These are phyloP conservation scores for Myotis myotis DNA, from an alignment of 2,797 vertebrate species.

Conservation along the genomic window DNA sequence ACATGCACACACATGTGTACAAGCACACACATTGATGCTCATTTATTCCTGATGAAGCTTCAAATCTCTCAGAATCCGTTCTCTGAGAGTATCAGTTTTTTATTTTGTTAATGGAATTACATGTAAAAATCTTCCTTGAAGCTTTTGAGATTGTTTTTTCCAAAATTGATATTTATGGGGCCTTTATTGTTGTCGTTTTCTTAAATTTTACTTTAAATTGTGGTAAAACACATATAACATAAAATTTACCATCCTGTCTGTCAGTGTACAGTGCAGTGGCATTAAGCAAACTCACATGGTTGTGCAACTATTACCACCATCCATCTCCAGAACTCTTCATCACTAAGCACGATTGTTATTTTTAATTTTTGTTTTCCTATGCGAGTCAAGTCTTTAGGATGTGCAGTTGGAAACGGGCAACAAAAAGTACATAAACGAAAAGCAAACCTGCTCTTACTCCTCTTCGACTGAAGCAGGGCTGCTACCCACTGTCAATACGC, in stretches of 20 bases:
- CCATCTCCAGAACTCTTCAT: background rate
- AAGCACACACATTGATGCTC: background rate
- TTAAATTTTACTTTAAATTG: background rate
- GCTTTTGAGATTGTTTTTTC: background rate
- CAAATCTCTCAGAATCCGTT: conserved; percentile 1
- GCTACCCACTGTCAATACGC: background rate
- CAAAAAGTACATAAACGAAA: background rate
- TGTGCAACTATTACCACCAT: no score
- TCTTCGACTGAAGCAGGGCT: background rate
- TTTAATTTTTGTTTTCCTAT: background rate
- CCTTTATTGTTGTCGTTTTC: background rate
- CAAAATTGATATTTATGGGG: background rate
- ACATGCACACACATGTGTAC: rapidly evolving
- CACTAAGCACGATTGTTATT: background rate
- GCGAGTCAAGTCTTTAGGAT: background rate
- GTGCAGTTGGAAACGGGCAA: background rate
- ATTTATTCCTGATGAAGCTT: background rate
- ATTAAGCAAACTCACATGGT: background rate
- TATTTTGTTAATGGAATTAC: background rate
- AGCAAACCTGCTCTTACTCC: background rate
- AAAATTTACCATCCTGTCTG: background rate
- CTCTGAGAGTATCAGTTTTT: background rate
- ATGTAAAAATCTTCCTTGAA: background rate
- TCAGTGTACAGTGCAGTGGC: background rate
- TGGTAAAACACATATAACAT: background rate